Percentiles rank a stretch among this genome's conserved stretches.
Conservation (phyloP, 2,113 vertebrate genomes). For the Crotophaga sulcirostris region DNA sequence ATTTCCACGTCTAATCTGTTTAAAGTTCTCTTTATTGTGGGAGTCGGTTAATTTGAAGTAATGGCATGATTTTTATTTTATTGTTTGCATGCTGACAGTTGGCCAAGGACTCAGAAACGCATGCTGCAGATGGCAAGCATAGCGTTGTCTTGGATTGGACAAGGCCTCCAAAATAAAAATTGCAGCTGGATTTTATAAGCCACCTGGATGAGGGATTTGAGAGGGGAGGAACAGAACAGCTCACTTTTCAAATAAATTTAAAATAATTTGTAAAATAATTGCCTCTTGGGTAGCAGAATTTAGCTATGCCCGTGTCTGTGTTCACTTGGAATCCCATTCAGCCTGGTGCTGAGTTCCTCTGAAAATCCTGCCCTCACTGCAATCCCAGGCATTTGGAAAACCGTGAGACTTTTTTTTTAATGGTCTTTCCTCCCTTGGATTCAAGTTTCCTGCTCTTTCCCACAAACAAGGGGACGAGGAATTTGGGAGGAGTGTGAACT, state of each 20-base stretch:
- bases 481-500: conserved; percentile 36
- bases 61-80: neutral
- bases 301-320: neutral
- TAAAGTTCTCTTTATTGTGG: neutral
- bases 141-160: neutral
- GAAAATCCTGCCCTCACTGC: neutral
- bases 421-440: conserved; percentile 4
- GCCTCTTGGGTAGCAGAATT: neutral
- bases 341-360: neutral
- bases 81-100: neutral
- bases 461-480: neutral
- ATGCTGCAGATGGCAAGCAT: neutral
- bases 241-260: neutral
- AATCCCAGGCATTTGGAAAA: neutral
- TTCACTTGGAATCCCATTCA: neutral
- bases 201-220: conserved; percentile 4
- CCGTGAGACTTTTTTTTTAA: neutral
- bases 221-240: neutral
- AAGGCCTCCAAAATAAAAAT: neutral
- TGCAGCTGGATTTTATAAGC: conserved; percentile 47
- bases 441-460: conserved; percentile 54
- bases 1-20: neutral
- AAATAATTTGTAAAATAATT: neutral
- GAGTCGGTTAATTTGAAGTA: neutral
- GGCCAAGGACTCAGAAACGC: neutral